These are phyloP conservation scores for Botia almorhae DNA, from an alignment of 2,797 vertebrate species.

Conservation along the genomic window DNA sequence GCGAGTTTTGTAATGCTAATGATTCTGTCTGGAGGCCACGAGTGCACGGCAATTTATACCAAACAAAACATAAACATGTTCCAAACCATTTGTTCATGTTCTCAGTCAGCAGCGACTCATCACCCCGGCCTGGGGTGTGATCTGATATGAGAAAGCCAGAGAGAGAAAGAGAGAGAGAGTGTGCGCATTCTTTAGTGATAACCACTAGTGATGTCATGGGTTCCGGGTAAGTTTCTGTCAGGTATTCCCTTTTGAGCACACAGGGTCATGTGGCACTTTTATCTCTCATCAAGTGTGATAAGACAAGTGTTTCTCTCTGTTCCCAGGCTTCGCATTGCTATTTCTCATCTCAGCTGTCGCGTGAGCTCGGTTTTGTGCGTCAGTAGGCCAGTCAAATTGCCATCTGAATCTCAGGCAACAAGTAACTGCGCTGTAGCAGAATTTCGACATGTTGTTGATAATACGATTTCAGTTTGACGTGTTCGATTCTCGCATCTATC, in stretches of 20 bases:
- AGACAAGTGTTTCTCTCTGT: constrained; percentile 16
- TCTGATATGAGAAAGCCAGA: constrained; percentile 9
- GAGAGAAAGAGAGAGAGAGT: neutral
- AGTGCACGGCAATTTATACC: constrained; percentile 10
- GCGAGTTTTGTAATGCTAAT: constrained; percentile 45
- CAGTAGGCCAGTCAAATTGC: neutral
- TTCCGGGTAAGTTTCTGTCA: constrained; percentile 21
- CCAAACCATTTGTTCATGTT: constrained; percentile 15
- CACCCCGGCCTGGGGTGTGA: constrained; percentile 17
- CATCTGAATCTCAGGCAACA: neutral
- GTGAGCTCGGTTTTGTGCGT: neutral
- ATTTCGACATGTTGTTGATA: neutral
- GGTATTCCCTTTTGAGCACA: constrained; percentile 11
- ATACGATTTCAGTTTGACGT: neutral
- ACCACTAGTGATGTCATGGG: constrained; percentile 37
- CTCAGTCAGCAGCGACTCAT: constrained; percentile 28
- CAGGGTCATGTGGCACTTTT: constrained; percentile 12
- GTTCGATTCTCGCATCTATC: neutral
- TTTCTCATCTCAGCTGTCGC: constrained; percentile 18
- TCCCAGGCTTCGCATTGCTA: constrained; percentile 19
- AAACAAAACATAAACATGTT: constrained; percentile 37
- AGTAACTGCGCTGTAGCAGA: neutral
- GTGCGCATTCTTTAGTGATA: constrained; percentile 9
- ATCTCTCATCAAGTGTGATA: constrained; percentile 21
- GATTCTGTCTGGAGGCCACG: neutral